These are phyloP conservation scores for Austrofundulus limnaeus DNA, from an alignment of 2,113 vertebrate genomes.

Conservation along the genomic window DNA sequence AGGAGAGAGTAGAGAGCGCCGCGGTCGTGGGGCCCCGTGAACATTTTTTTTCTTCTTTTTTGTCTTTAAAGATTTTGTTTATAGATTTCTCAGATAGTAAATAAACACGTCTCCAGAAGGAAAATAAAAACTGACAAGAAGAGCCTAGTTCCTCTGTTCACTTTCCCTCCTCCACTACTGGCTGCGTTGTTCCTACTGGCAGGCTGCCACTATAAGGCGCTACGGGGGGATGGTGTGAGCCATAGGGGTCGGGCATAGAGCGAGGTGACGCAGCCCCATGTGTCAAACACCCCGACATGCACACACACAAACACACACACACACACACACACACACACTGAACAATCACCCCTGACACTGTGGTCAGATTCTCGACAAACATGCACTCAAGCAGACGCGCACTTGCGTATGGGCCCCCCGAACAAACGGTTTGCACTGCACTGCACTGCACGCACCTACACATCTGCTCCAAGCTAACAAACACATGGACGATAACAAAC, in stretches of 20 bases:
- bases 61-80: conserved; percentile 90
- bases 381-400: conserved; percentile 43
- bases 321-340: conserved; percentile 23
- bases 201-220: conserved; percentile 87
- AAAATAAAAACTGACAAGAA: conserved; percentile 86
- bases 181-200: conserved; percentile 84
- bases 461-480: conserved; percentile 54
- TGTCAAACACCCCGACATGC: conserved; percentile 75
- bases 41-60: conserved; percentile 84
- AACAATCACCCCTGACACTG: conserved; percentile 22
- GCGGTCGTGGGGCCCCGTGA: conserved; percentile 90
- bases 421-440: conserved; percentile 54
- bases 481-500: conserved; percentile 54
- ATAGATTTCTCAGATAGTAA: conserved; percentile 93
- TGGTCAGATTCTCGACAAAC: conserved; percentile 13
- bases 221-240: conserved; percentile 84
- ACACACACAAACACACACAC: conserved; percentile 43
- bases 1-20: conserved; percentile 94
- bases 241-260: conserved; percentile 76
- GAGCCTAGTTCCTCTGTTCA: conserved; percentile 86
- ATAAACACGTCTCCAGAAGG: conserved; percentile 95
- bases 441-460: conserved; percentile 33
- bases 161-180: conserved; percentile 97
- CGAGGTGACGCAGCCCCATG: conserved; percentile 75
- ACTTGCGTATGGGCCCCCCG: conserved; percentile 52